These are phyloP conservation scores for Diadophis punctatus DNA, from an alignment of 2,113 vertebrate genomes.

Conservation along the genomic window DNA sequence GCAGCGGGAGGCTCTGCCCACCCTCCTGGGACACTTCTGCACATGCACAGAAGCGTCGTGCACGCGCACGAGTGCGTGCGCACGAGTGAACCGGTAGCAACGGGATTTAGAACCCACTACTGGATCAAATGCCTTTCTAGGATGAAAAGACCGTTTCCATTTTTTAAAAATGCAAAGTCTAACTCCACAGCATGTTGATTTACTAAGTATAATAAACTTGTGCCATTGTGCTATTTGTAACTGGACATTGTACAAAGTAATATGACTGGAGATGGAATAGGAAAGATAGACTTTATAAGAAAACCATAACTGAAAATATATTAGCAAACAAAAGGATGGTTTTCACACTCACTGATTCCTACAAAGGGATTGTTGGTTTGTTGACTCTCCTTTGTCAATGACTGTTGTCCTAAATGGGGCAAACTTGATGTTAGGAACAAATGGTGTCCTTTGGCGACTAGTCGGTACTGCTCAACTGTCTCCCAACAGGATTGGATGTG, in stretches of 20 bases:
- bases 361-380: neutral
- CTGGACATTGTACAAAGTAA: neutral
- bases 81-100: too few relatives aligned
- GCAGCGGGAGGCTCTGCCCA: too few relatives aligned
- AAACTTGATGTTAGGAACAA: neutral
- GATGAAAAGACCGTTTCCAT: neutral
- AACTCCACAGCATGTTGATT: neutral
- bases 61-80: too few relatives aligned
- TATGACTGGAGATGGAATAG: neutral
- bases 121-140: neutral
- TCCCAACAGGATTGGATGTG: constrained; percentile 11
- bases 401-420: neutral
- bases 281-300: neutral
- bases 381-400: neutral
- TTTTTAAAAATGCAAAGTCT: neutral
- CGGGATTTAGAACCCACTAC: too few relatives aligned
- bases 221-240: neutral
- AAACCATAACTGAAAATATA: neutral
- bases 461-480: constrained; percentile 19
- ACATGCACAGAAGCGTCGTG: too few relatives aligned
- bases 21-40: too few relatives aligned
- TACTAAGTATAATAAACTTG: neutral
- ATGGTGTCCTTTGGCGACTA: constrained; percentile 9
- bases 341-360: neutral
- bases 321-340: neutral